Evolutionary conservation across 1,140 invertebrate species (phyloP).

Genomic region (Oscheius sp.): DNA sequence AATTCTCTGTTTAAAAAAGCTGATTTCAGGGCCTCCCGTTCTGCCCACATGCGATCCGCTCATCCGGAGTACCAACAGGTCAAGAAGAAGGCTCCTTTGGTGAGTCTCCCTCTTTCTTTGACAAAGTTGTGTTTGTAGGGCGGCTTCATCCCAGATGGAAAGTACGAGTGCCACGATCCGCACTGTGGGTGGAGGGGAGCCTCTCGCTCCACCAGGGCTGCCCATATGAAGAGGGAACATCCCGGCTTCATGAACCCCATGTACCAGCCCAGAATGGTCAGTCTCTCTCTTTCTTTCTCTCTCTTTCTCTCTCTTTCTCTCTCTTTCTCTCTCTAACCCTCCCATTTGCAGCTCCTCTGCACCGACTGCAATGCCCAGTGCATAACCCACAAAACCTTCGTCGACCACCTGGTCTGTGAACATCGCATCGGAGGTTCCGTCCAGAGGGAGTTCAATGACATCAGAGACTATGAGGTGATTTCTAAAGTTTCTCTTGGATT

Average conservation of each 20-base stretch:
- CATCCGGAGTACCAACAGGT: conserved; percentile 15
- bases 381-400: conserved; percentile 19
- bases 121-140: conserved; percentile 5
- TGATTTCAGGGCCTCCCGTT: conserved; percentile 2
- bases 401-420: conserved; percentile 16
- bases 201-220: conserved; percentile 11
- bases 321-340: no score
- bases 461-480: conserved; percentile 19
- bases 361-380: conserved; percentile 1
- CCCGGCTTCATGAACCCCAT: conserved; percentile 5
- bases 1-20: not conserved
- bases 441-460: conserved; percentile 25
- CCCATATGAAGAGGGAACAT: conserved; percentile 25
- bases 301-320: no score
- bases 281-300: not conserved
- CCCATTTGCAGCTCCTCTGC: conserved; percentile 9
- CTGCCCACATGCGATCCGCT: conserved; percentile 16
- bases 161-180: conserved; percentile 16
- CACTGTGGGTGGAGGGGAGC: conserved; percentile 22
- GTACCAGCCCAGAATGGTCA: conserved; percentile 7
- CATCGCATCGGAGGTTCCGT: conserved; percentile 18
- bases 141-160: conserved; percentile 21
- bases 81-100: conserved; percentile 3
- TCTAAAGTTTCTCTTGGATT: not conserved
- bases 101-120: not conserved